Conservation (phyloP, 2,113 vertebrate genomes). For the Origma solitaria region DNA sequence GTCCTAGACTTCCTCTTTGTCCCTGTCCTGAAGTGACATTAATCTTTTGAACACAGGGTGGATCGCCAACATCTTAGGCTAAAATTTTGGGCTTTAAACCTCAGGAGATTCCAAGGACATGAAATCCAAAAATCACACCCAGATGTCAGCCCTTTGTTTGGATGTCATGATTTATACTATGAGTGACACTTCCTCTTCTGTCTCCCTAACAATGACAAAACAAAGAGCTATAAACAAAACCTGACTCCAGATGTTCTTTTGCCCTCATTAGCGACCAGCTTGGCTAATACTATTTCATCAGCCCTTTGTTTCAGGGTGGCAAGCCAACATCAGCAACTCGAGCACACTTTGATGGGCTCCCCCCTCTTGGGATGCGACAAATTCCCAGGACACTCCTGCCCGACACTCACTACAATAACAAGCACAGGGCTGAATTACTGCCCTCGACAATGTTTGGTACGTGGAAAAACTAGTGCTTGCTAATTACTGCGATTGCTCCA, state of each 20-base stretch:
- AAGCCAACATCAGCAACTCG: constrained; percentile 52
- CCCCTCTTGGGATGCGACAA: constrained; percentile 1
- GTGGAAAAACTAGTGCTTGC: constrained; percentile 58
- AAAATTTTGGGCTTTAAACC: constrained; percentile 9
- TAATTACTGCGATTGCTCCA: constrained; percentile 27
- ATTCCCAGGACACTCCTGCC: constrained; percentile 53
- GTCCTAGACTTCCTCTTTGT: neutral
- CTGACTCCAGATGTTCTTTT: constrained; percentile 46
- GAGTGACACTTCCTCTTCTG: constrained; percentile 48
- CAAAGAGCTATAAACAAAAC: constrained; percentile 54
- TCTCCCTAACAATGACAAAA: constrained; percentile 58
- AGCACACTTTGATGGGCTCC: constrained; percentile 44
- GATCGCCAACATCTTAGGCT: neutral
- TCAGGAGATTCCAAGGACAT: constrained; percentile 13
- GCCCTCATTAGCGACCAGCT: constrained; percentile 51
- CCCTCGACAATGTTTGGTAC: constrained; percentile 56
- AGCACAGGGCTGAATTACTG: constrained; percentile 21
- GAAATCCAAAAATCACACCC: constrained; percentile 43
- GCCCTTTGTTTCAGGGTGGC: constrained; percentile 54
- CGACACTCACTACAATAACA: constrained; percentile 45
- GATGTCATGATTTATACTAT: constrained; percentile 4
- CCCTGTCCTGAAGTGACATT: constrained; percentile 25
- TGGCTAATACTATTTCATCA: constrained; percentile 55
- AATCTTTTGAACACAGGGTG: neutral
- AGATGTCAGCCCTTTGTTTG: constrained; percentile 50